A percentile compares a stretch with the other conserved stretches of the same genome.
These are phyloP conservation scores for Orthosia cruda DNA, from an alignment of 2,888 invertebrate genomes.

Conservation along the genomic window DNA sequence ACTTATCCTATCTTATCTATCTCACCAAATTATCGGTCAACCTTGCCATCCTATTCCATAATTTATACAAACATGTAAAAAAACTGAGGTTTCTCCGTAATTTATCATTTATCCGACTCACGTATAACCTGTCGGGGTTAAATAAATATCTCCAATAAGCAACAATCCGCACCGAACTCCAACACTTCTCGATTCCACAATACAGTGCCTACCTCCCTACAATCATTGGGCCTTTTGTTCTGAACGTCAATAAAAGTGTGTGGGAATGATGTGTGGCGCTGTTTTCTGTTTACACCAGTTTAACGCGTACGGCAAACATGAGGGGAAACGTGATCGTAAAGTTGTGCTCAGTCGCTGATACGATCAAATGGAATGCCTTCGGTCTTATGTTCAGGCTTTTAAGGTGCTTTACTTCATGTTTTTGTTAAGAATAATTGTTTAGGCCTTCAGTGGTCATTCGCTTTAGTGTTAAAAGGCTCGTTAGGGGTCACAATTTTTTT, in stretches of 20 bases:
- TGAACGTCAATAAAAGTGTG: conserved; percentile 50
- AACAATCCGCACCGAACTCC: not conserved
- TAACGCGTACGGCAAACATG: conserved; percentile 44
- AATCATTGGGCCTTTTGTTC: conserved; percentile 34
- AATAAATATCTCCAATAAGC: not conserved
- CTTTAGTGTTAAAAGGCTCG: no score
- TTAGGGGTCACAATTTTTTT: no score
- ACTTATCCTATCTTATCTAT: no score
- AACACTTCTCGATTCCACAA: conserved; percentile 13
- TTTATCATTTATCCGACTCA: no score
- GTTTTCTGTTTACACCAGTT: conserved; percentile 56
- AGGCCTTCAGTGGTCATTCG: no score
- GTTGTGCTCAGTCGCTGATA: conserved; percentile 42
- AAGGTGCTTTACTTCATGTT: conserved; percentile 12
- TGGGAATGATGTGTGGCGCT: conserved; percentile 60
- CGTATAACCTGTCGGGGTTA: no score
- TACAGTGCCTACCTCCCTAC: not conserved
- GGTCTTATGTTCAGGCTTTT: conserved; percentile 29
- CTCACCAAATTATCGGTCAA: no score
- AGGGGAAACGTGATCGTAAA: conserved; percentile 57
- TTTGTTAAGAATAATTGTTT: conserved; percentile 16
- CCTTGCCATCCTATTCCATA: no score
- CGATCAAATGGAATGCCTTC: conserved; percentile 45
- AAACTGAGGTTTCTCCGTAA: no score
- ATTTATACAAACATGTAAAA: no score